Evolutionary conservation across 2,888 invertebrate species (phyloP).

Genomic region (Theristus sp.): DNA sequence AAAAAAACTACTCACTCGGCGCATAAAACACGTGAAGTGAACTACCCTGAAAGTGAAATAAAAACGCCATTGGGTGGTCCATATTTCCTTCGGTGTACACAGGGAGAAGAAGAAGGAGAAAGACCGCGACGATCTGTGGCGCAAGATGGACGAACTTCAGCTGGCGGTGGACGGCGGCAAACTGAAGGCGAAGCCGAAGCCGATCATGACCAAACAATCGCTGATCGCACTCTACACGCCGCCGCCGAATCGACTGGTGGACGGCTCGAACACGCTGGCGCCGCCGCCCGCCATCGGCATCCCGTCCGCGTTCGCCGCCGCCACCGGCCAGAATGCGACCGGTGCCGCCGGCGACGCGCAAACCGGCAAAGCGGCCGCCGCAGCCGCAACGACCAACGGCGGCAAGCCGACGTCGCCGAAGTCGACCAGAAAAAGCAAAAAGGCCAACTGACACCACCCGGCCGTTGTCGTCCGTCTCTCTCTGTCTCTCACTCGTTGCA

Average conservation of each 20-base stretch:
- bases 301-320: not conserved
- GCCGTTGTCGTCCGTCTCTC: no score
- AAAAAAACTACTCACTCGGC: no score
- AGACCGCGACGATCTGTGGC: slow-evolving; percentile 91
- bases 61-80: not conserved
- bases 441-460: no score
- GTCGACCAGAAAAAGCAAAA: no score
- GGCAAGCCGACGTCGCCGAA: no score
- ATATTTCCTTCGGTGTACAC: slow-evolving; percentile 16
- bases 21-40: no score
- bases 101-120: slow-evolving; percentile 88
- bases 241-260: not conserved
- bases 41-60: not conserved
- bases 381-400: no score
- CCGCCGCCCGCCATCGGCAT: not conserved
- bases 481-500: no score
- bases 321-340: no score
- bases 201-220: not conserved
- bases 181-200: not conserved
- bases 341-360: no score
- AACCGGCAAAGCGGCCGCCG: no score
- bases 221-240: not conserved
- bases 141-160: slow-evolving; percentile 30
- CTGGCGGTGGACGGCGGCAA: not conserved
- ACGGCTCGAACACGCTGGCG: not conserved